These are phyloP conservation scores for Antigone vipio DNA, from an alignment of 2,113 vertebrate genomes.

Conservation along the genomic window DNA sequence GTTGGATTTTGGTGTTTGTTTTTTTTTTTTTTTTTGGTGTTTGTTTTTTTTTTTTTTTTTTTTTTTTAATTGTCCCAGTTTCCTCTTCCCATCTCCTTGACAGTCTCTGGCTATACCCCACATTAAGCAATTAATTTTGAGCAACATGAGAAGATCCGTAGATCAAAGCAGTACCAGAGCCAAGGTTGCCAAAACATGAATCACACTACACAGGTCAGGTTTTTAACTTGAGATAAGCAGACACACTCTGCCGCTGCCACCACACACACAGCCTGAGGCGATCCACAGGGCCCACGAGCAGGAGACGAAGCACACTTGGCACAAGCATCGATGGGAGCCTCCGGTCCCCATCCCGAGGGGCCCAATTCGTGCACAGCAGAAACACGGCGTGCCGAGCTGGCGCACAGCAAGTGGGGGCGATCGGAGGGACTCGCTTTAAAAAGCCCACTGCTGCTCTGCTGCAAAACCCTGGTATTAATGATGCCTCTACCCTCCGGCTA, in stretches of 20 bases:
- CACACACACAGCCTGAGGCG: background rate
- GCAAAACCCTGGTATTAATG: accelerated
- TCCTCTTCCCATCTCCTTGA: background rate
- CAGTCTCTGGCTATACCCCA: background rate
- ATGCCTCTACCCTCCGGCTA: background rate
- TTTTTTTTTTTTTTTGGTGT: background rate
- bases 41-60: too few relatives aligned
- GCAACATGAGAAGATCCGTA: background rate
- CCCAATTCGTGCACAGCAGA: background rate
- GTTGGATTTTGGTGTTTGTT: background rate
- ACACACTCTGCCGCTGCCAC: accelerated
- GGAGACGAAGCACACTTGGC: background rate
- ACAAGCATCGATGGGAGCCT: accelerated
- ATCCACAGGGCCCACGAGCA: background rate
- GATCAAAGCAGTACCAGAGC: background rate
- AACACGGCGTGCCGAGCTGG: background rate
- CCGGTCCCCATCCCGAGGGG: background rate
- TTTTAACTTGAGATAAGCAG: background rate
- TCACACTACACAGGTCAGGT: background rate
- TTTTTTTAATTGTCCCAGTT: background rate
- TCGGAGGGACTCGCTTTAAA: accelerated
- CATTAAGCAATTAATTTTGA: background rate
- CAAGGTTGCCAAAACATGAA: background rate
- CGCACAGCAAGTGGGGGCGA: background rate
- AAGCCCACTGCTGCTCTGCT: background rate